Base-by-base conservation (phyloP, 2,113 vertebrate genomes). In the Eonycteris spelaea region DNA sequence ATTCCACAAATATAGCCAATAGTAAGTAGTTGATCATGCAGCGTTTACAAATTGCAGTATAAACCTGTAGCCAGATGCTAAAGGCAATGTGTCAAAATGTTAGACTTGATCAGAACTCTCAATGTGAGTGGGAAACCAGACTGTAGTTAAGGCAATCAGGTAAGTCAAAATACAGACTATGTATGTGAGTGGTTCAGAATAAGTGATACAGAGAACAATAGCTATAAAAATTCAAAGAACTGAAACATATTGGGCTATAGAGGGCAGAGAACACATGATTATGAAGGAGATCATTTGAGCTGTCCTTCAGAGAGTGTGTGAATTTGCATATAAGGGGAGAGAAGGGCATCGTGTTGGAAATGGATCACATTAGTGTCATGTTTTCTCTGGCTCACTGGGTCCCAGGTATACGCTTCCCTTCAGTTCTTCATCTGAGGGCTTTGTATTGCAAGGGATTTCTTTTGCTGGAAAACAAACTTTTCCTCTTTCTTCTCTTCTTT, bases 341-440 rank as follows among this genome's bases (percentile, higher is more conserved):
- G 30, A 38, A 57, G 3, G 18, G 4, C 10, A 3, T 48, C 38
- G 45, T 13, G 12, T 14, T 78, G 18, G 33, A 71, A 53, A 86
- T 1, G 2, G 0, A 7, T 7, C 43, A 10, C 13, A 4, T 48
- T 48, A 26, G 7, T 21, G 2, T 15, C 45, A 3, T 80, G 16
- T 3, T 75, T 68, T 74, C 21, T 24, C 1, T 51, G 59, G 33
- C 48, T 84, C 30, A 18, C 15, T 45, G 38, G 24, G 10, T 68
- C 24, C 26, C 15, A 68, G 48, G 26, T 1, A 57, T 2, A 28
- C 0, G 22, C 22, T 67, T 28, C 30, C 45, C 15, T 78, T 65
- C 40, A 77, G 3, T 26, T 48, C 24, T 5, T 70, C 35, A 90
- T 2, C 28, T 4, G 12, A 71, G 2, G 26, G 3, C 16, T n/a